phyloP scores from a whole-genome alignment of 1,140 invertebrate genomes.

The Drosophila yakuba region DNA sequence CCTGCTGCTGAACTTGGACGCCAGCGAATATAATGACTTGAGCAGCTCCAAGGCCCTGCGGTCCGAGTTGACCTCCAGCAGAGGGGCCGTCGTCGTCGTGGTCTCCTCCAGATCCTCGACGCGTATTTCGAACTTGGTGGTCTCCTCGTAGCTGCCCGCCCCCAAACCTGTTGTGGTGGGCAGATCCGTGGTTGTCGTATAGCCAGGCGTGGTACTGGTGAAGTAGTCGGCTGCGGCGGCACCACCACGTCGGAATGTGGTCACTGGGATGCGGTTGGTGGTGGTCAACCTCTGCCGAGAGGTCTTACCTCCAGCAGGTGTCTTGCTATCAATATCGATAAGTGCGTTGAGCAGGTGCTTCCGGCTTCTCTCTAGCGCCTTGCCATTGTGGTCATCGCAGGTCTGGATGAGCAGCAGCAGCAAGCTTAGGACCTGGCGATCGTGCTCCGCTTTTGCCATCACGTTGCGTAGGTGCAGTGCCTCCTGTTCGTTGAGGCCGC shows the following conservation, averaged over 20 bases:
- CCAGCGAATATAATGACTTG: slow-evolving; percentile 92
- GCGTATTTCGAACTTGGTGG: slow-evolving; percentile 80
- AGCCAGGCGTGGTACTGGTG: slow-evolving; percentile 64
- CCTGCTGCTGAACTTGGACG: slow-evolving; percentile 88
- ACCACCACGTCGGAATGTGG: slow-evolving; percentile 66
- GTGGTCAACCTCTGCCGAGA: slow-evolving; percentile 62
- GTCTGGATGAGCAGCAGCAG: slow-evolving; percentile 91
- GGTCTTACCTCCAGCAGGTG: slow-evolving; percentile 76
- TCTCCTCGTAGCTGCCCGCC: slow-evolving; percentile 68
- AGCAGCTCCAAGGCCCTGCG: slow-evolving; percentile 91
- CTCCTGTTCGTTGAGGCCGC: slow-evolving; percentile 90
- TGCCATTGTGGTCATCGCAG: slow-evolving; percentile 89
- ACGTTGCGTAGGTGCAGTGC: slow-evolving; percentile 90
- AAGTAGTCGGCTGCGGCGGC: slow-evolving; percentile 43
- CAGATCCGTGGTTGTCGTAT: slow-evolving; percentile 68
- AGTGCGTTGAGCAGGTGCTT: slow-evolving; percentile 88
- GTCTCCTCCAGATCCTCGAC: slow-evolving; percentile 77
- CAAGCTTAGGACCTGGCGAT: slow-evolving; percentile 90
- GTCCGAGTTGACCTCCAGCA: slow-evolving; percentile 86
- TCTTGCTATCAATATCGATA: slow-evolving; percentile 85
- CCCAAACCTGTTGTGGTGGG: slow-evolving; percentile 53
- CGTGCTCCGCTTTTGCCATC: slow-evolving; percentile 92
- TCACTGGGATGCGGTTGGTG: slow-evolving; percentile 69
- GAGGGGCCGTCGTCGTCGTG: slow-evolving; percentile 50
- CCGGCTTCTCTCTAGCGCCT: slow-evolving; percentile 88